Evolutionary conservation across 2,797 vertebrate species (phyloP), one percentile per base, ranked within the genome.

Genomic region (Propithecus perrieri): DNA sequence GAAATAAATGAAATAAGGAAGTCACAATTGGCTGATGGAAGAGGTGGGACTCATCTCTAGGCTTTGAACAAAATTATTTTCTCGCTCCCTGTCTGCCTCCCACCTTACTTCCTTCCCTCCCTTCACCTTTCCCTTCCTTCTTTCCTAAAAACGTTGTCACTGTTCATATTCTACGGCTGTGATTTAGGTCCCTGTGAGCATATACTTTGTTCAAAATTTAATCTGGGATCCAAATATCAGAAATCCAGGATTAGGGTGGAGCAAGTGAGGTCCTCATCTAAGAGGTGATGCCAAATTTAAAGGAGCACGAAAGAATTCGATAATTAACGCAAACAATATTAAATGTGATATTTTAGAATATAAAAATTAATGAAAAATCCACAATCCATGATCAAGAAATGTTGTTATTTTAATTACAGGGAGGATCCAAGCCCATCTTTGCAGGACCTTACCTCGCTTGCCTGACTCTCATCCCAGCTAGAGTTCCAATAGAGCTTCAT

Each of bases 81-180:
- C 20, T 7, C 6, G 2, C 14, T 14, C 38, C 4, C 3, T 26
- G 4, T 38, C 6, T 11, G 0, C 8, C 12, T 50, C 20, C 26
- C 1, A 57, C 2, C 5, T 2, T 20, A 0, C 13, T 1, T 55
- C 15, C 18, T 0, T 18, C 15, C 5, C 2, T n/a, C 7, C 8
- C 1, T 33, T 48, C 57, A 38, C 7, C 17, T 43, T 14, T 89
- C 5, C 10, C 5, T 13, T 13, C 15, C 5, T 17, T 13, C 15
- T 12, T 57, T 50, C n/a, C 13, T 53, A 30, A 14, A 28, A 14
- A 28, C 24, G 65, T 1, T 0, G 2, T 57, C 57, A 87, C 33
- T 79, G 3, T 18, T 95, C 24, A 61, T 24, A 75, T 69, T 61
- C 30, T 86, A 33, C 7, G 43, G 13, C 43, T 75, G 15, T 11